Conservation (phyloP, 2,888 invertebrate species). For the Perdita meconis region DNA sequence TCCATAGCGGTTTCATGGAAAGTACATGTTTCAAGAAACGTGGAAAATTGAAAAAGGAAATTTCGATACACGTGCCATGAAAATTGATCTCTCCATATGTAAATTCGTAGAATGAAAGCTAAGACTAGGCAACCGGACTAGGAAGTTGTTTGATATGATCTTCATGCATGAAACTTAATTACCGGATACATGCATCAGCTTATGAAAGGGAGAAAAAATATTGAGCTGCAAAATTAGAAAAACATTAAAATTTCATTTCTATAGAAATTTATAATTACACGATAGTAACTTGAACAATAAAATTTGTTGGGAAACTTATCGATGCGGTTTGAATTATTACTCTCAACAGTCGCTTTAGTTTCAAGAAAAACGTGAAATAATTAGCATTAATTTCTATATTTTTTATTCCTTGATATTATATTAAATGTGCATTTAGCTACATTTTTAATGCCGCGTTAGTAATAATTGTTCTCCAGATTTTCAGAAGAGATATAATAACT, state of each 20-base stretch:
- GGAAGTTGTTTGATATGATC: constrained; percentile 39
- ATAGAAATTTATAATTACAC: constrained; percentile 7
- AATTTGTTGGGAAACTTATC: too few relatives aligned
- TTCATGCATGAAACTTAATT: constrained; percentile 37
- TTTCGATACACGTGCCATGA: not conserved
- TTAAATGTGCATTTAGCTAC: too few relatives aligned
- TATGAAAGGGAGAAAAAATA: constrained; percentile 11
- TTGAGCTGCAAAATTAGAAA: constrained; percentile 28
- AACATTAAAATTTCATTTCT: constrained; percentile 13
- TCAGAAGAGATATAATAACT: too few relatives aligned
- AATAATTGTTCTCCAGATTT: too few relatives aligned
- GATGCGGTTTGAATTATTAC: too few relatives aligned
- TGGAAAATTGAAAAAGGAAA: not conserved
- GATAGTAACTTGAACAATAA: too few relatives aligned
- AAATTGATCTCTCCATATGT: constrained; percentile 27
- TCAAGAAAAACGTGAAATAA: too few relatives aligned
- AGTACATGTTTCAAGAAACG: not conserved
- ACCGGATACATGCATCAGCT: constrained; percentile 30
- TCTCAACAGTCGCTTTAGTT: too few relatives aligned
- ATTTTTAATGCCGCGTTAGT: too few relatives aligned
- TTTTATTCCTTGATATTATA: too few relatives aligned
- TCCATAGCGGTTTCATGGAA: not conserved
- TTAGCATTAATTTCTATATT: too few relatives aligned
- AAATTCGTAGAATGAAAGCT: constrained; percentile 7
- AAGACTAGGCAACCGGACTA: constrained; percentile 26